Evolutionary conservation across 2,888 invertebrate genomes (phyloP), one percentile per base, ranked within the genome.

Genomic region (Epicampocera succincta): DNA sequence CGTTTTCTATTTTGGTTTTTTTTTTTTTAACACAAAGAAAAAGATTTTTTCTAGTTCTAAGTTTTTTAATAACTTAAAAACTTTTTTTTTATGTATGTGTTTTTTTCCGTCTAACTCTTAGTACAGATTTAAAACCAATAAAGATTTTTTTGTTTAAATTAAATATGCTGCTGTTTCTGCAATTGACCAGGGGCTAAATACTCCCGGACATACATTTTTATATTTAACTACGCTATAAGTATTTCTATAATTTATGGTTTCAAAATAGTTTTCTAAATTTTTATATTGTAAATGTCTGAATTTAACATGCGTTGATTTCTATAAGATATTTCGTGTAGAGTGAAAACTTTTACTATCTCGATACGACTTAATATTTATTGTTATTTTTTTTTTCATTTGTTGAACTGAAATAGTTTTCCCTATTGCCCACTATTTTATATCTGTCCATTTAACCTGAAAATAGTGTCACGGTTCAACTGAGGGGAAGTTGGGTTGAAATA

Each of bases 81-180:
- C 48, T 58, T 60, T 44, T 54, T 61, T 40, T n/a, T n/a, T n/a
- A 54, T 58, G 52, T 60, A 66, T 25, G 40, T 58, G 12, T 56
- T 48, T 56, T 48, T 61, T 40, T 52, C 38, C 42, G 61, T 60
- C n/a, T 60, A 1, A 44, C 60, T 21, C n/a, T 33, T 11, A 17
- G 29, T 52, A 60, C 42, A 15, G 54, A 40, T 66, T 46, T 54
- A 17, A 54, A 74, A 71, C 69, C 65, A 52, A 65, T 46, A 40
- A 52, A 40, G 25, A 33, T 80, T 84, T 84, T 83, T 84, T 86
- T 85, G n/a, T n/a, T n/a, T n/a, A 83, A 76, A 69, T 66, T 79
- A 50, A 60, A 52, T 19, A 58, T 72, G 65, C 77, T 78, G 77
- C 71, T 78, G 72, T 65, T 72, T 40, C 38, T 72, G 71, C 44